These are phyloP conservation scores for Pristis pectinata DNA, from an alignment of 2,797 vertebrate genomes.

Conservation along the genomic window DNA sequence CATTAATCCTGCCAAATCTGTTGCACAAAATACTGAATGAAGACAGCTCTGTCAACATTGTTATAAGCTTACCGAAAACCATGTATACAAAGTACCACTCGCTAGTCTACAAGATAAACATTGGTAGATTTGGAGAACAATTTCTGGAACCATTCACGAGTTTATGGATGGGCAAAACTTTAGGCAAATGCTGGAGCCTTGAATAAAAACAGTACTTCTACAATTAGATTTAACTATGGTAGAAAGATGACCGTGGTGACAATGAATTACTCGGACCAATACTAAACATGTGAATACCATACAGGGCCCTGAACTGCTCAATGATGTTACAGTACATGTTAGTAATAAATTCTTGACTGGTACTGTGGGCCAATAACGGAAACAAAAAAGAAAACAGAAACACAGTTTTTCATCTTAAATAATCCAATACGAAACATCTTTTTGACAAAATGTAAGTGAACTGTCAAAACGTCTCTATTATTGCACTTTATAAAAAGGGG, in stretches of 20 bases:
- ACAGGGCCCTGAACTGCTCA: background rate
- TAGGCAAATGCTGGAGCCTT: background rate
- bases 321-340: background rate
- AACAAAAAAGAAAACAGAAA: background rate
- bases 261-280: background rate
- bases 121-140: background rate
- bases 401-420: no score
- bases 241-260: background rate
- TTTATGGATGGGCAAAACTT: background rate
- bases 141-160: background rate
- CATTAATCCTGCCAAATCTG: background rate
- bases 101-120: no score
- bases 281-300: background rate
- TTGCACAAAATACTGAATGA: background rate
- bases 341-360: background rate
- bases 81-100: background rate
- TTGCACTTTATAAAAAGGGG: background rate
- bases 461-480: background rate
- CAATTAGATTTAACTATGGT: background rate
- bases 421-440: background rate
- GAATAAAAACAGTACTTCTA: background rate
- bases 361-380: background rate
- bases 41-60: background rate
- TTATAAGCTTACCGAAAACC: background rate
- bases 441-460: background rate